Percentiles rank a stretch among this genome's conserved stretches.
Evolutionary conservation across 64 coral and sea anemone species (phyloP).

Genomic region (Porites lutea): DNA sequence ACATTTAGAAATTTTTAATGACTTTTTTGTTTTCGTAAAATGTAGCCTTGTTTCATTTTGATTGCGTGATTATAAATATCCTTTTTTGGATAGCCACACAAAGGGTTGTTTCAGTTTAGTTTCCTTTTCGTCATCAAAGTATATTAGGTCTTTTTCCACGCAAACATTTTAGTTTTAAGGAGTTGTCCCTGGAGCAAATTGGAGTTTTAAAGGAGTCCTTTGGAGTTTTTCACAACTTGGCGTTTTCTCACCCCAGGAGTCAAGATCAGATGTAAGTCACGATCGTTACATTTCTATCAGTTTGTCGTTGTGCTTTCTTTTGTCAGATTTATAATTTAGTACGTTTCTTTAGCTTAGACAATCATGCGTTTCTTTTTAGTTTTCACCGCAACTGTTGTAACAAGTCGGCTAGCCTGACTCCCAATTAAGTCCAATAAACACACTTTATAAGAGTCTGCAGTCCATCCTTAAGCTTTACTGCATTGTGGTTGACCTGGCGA

Average conservation of each 20-base stretch:
- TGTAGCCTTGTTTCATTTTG: not conserved
- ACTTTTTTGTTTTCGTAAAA: not conserved
- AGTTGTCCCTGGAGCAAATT: not conserved
- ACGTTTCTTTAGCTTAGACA: not conserved
- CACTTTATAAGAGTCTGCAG: no score
- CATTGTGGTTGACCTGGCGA: not conserved
- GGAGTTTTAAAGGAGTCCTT: slow-evolving; percentile 7
- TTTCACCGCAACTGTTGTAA: not conserved
- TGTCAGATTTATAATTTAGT: not conserved
- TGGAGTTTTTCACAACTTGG: slow-evolving; percentile 14
- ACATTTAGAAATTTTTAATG: not conserved
- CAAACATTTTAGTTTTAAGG: slow-evolving; percentile 15
- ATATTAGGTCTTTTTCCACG: not conserved
- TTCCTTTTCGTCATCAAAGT: not conserved
- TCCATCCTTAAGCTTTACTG: not conserved
- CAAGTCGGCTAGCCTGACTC: not conserved
- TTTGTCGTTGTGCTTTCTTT: not conserved
- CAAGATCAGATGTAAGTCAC: not conserved
- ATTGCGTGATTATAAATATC: not conserved
- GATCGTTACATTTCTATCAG: slow-evolving; percentile 5
- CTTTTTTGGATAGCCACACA: not conserved
- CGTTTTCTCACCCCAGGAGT: not conserved
- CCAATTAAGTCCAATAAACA: no score
- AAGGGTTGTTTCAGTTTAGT: not conserved
- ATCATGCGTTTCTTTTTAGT: not conserved